Base-by-base conservation (phyloP, 2,113 vertebrate species). In the Anguilla rostrata region DNA sequence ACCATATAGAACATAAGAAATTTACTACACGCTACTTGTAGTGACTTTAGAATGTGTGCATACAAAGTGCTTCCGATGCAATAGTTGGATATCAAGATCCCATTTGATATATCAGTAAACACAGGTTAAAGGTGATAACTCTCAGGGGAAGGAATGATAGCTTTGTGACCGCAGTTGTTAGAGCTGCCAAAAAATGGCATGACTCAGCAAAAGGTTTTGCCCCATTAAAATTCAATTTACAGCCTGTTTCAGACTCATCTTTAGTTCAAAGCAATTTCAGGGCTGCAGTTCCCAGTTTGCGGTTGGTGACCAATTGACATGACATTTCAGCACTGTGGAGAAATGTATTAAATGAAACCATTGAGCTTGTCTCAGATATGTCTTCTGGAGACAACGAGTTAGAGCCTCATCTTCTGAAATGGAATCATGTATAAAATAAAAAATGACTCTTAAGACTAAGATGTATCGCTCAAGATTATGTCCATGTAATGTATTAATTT, bases 191-290 rank as follows among this genome's bases (percentile, higher is more conserved):
- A 90, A 87, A 91, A 92, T 90, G 89, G 91, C 92, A 93, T 92
- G 93, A 94, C 91, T 95, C 94, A 94, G 94, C 94, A 81, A 90
- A 94, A 95, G 92, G 93, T 92, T 91, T 89, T 11, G 87, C 87
- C 82, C 93, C 90, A 95, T 95, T 95, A 95, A 95, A 95, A 94
- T 94, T 89, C 90, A 92, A 96, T 95, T 93, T 95, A 94, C 91
- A 90, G 93, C 90, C 87, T 87, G 90, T 92, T 95, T 94, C 92
- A 92, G 91, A 90, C 92, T 90, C 89, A 93, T 93, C 93, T 90
- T 85, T 86, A 81, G 87, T 88, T 88, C 66, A 86, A 90, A 90
- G 92, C 91, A 89, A 90, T 90, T 83, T 90, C 53, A 87, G 85
- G 84, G 82, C 84, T 88, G 86, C 86, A 75, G 85, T 81, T 89